Evolutionary conservation across 2,113 vertebrate species (phyloP).

Genomic region (Archocentrus centrarchus): DNA sequence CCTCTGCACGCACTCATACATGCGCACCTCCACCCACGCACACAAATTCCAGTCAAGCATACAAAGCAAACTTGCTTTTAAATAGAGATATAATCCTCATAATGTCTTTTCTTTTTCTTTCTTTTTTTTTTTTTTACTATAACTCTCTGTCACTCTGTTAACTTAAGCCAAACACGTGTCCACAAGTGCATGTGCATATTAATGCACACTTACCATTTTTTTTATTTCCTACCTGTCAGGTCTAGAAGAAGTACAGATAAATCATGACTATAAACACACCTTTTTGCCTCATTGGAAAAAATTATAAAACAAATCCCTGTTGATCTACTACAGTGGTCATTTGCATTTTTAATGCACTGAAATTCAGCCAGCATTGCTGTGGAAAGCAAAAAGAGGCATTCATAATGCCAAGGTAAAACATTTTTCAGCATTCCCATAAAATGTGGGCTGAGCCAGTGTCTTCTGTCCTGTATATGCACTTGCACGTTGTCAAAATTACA

Average conservation of each 20-base stretch:
- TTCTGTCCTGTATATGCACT: background rate
- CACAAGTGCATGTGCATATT: background rate
- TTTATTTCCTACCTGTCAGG: conserved; percentile 32
- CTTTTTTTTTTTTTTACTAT: background rate
- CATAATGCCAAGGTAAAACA: conserved; percentile 17
- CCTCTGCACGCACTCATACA: background rate
- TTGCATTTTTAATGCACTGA: conserved; percentile 43
- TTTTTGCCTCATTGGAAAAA: background rate
- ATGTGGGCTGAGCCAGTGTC: conserved; percentile 7
- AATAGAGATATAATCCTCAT: conserved; percentile 21
- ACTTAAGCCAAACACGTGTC: background rate
- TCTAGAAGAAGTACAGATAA: conserved; percentile 18
- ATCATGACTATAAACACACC: conserved; percentile 28
- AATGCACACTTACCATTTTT: conserved; percentile 2
- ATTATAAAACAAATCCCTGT: conserved; percentile 17
- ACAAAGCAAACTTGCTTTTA: conserved; percentile 24
- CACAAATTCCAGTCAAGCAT: background rate
- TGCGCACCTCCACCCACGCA: background rate
- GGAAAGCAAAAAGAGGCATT: conserved; percentile 16
- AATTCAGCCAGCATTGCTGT: conserved; percentile 40
- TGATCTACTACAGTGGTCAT: conserved; percentile 16
- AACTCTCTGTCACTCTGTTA: conserved; percentile 2
- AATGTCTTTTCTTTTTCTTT: conserved; percentile 2
- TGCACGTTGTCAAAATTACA: background rate
- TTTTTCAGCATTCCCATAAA: conserved; percentile 33